A percentile compares a stretch with the other conserved stretches of the same genome.
Evolutionary conservation across 2,113 vertebrate genomes (phyloP).

Genomic region (Sporophila hypoxantha): DNA sequence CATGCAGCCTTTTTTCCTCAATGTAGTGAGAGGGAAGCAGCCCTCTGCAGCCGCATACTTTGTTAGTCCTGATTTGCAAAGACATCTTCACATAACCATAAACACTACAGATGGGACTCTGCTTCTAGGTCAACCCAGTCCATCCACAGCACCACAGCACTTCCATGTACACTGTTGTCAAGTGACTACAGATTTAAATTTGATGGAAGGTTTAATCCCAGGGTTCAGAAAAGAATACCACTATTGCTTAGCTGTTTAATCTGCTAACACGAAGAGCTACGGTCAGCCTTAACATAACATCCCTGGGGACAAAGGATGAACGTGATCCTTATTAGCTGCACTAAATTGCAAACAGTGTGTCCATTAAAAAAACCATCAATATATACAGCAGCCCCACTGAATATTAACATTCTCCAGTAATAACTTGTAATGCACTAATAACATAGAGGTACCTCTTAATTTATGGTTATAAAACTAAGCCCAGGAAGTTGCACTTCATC

Average conservation of each 20-base stretch:
- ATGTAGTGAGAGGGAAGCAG: background rate
- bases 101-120: slow-evolving; percentile 38
- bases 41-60: slow-evolving; percentile 19
- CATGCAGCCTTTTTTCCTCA: background rate
- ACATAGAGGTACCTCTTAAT: slow-evolving; percentile 23
- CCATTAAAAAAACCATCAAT: background rate
- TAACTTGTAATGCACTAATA: slow-evolving; percentile 24
- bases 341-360: background rate
- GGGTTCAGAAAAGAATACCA: slow-evolving; percentile 2
- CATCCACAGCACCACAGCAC: background rate
- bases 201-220: slow-evolving; percentile 13
- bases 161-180: background rate
- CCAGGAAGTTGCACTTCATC: background rate
- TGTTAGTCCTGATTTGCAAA: slow-evolving; percentile 43
- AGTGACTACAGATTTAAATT: background rate
- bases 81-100: slow-evolving; percentile 45
- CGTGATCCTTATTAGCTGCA: background rate
- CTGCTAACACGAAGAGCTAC: slow-evolving; percentile 4
- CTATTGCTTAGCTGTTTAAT: slow-evolving; percentile 38
- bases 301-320: slow-evolving; percentile 20
- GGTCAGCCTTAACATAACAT: background rate
- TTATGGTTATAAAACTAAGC: slow-evolving; percentile 35
- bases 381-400: background rate
- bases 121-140: slow-evolving; percentile 50
- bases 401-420: slow-evolving; percentile 27